Conservation (phyloP, 2,888 invertebrate genomes). For the Glaucopsyche alexis region DNA sequence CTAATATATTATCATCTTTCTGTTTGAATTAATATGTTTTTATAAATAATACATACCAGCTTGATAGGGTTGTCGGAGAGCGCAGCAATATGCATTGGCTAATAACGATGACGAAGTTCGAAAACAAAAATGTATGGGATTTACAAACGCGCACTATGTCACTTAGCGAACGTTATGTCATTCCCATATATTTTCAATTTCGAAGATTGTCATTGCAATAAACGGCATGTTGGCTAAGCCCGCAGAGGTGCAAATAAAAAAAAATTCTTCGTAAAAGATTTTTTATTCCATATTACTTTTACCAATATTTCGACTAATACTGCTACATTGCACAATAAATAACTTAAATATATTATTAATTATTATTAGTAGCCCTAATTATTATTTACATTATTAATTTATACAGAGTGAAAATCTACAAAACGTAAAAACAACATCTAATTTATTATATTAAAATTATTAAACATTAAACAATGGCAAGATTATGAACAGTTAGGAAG, state of each 20-base stretch:
- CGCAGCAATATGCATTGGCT: no score
- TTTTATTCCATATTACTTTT: conserved; percentile 47
- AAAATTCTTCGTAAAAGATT: conserved; percentile 42
- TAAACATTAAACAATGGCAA: conserved; percentile 34
- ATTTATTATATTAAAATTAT: conserved; percentile 2
- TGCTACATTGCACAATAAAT: conserved; percentile 80
- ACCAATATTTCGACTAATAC: conserved; percentile 65
- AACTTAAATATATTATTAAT: conserved; percentile 63
- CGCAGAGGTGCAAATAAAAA: conserved; percentile 40
- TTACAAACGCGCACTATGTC: no score
- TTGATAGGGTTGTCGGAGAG: no score
- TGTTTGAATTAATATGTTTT: no score
- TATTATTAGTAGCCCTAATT: conserved; percentile 35
- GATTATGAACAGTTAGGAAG: conserved; percentile 19
- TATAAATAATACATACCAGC: no score
- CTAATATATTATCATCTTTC: no score
- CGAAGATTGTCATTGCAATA: no score
- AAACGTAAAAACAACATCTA: conserved; percentile 28
- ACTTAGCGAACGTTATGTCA: no score
- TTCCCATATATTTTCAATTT: no score
- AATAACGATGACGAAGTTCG: no score
- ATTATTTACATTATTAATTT: conserved; percentile 44
- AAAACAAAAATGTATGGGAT: no score
- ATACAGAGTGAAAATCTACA: conserved; percentile 30
- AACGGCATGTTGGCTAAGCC: no score